Conservation (phyloP, 2,797 vertebrate genomes). For the Diglossa cyanea region DNA sequence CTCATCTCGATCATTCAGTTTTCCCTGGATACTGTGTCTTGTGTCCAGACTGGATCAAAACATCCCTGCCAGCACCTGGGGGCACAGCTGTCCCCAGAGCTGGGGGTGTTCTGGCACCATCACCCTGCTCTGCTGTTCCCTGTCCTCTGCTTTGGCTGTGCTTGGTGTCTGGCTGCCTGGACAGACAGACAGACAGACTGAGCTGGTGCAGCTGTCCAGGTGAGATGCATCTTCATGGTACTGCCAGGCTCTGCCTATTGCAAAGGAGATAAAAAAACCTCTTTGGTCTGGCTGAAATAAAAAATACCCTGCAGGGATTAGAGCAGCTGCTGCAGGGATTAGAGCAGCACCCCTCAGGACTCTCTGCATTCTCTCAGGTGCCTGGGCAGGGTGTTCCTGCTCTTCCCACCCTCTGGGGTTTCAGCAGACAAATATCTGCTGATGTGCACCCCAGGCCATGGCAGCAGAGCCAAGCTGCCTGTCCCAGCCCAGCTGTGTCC, state of each 20-base stretch:
- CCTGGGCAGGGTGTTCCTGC: background rate
- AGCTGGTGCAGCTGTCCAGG: background rate
- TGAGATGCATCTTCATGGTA: background rate
- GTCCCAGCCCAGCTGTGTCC: background rate
- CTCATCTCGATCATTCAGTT: background rate
- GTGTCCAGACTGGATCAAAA: background rate
- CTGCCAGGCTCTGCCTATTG: background rate
- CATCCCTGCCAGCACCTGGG: background rate
- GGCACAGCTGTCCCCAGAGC: background rate
- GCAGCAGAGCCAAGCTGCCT: background rate
- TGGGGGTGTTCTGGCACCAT: background rate
- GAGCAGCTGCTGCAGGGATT: background rate
- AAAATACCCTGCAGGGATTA: background rate
- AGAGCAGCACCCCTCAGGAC: background rate
- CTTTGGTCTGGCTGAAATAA: background rate
- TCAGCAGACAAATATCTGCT: background rate
- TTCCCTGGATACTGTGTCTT: background rate
- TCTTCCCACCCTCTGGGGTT: background rate
- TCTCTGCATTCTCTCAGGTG: background rate
- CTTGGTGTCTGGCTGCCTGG: background rate
- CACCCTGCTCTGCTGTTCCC: background rate
- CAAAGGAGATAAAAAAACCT: background rate
- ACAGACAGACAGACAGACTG: background rate
- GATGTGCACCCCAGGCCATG: background rate
- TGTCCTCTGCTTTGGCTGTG: background rate